Evolutionary conservation across 2,888 invertebrate species (phyloP).

Genomic region (Salpingus planirostris): DNA sequence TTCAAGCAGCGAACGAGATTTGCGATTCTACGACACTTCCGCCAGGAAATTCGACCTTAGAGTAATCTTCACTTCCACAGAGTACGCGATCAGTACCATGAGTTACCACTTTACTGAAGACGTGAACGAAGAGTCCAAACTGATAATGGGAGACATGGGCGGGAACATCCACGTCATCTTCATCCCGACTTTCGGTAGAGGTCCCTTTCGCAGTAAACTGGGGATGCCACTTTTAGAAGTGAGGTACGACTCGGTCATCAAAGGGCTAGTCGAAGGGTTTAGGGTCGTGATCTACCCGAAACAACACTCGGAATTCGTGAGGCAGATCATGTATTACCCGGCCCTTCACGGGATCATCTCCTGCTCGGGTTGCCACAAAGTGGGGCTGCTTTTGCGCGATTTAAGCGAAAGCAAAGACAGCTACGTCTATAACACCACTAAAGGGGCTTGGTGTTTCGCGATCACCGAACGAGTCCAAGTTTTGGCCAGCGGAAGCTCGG

Average conservation of each 20-base stretch:
- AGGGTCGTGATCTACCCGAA: constrained; percentile 18
- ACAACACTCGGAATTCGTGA: constrained; percentile 38
- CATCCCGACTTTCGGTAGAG: constrained; percentile 55
- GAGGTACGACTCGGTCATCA: constrained; percentile 43
- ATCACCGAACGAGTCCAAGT: constrained; percentile 48
- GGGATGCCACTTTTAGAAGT: constrained; percentile 51
- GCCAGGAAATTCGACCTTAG: constrained; percentile 64
- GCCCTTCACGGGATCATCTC: constrained; percentile 61
- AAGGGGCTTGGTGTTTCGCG: constrained; percentile 56
- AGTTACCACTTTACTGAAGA: constrained; percentile 53
- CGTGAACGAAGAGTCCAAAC: constrained; percentile 49
- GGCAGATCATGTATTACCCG: constrained; percentile 59
- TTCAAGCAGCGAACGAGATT: constrained; percentile 66
- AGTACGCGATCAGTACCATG: constrained; percentile 48
- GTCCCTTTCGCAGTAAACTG: constrained; percentile 62
- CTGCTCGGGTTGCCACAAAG: constrained; percentile 38
- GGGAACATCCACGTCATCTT: constrained; percentile 59
- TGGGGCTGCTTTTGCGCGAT: constrained; percentile 55
- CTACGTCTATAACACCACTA: constrained; percentile 50
- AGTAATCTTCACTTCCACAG: constrained; percentile 59
- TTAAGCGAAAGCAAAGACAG: constrained; percentile 46
- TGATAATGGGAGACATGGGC: constrained; percentile 65
- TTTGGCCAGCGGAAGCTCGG: constrained; percentile 65
- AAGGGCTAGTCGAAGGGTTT: constrained; percentile 28
- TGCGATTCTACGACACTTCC: constrained; percentile 72